phyloP scores from a whole-genome alignment of 2,113 vertebrate genomes.

The Odontesthes bonariensis region DNA sequence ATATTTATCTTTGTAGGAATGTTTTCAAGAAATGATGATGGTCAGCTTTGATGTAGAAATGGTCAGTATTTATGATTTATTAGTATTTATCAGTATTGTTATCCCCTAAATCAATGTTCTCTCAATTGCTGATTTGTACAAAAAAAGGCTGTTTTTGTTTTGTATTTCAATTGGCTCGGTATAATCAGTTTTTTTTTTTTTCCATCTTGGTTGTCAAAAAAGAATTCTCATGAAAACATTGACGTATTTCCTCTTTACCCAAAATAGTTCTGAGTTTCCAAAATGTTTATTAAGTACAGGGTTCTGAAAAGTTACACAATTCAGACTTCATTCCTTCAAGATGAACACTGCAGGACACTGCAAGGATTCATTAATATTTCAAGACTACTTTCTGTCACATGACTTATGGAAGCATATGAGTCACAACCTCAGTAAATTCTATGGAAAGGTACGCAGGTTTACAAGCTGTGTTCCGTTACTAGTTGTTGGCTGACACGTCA shows the following conservation, averaged over 20 bases:
- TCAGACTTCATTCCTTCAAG: slow-evolving; percentile 7
- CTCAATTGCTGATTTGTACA: background rate
- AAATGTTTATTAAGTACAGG: too few relatives aligned
- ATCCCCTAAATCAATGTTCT: too few relatives aligned
- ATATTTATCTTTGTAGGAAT: background rate
- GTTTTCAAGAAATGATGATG: too few relatives aligned
- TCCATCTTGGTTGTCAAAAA: background rate
- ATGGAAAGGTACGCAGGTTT: background rate
- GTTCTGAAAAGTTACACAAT: too few relatives aligned
- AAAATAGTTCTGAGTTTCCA: background rate
- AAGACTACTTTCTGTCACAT: slow-evolving; percentile 52
- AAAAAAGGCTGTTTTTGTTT: slow-evolving; percentile 1
- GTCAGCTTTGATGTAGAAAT: too few relatives aligned
- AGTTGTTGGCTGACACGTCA: background rate
- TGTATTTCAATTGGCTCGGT: background rate
- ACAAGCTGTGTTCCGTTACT: background rate
- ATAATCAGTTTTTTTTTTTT: background rate
- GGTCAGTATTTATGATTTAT: too few relatives aligned
- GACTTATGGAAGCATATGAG: slow-evolving; percentile 71
- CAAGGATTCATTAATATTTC: slow-evolving; percentile 61
- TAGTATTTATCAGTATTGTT: too few relatives aligned
- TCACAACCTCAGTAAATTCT: slow-evolving; percentile 47
- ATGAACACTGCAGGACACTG: slow-evolving; percentile 13
- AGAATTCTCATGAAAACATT: background rate
- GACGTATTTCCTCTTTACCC: slow-evolving; percentile 13